These are phyloP conservation scores for Flexamia atlantica DNA, from an alignment of 2,888 invertebrate genomes.

Conservation along the genomic window DNA sequence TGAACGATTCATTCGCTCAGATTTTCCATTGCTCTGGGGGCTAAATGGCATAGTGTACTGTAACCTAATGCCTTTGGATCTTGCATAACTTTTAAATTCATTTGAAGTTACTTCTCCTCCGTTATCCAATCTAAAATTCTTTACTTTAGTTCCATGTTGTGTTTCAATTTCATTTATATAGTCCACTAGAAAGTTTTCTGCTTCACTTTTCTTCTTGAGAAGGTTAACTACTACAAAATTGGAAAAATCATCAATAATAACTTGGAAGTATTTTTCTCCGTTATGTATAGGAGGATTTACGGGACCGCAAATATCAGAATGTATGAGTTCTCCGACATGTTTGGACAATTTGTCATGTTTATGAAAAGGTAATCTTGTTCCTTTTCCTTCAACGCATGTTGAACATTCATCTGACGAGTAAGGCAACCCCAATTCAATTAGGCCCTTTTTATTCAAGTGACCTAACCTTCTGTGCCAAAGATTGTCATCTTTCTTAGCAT, in stretches of 20 bases:
- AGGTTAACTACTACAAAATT: conserved; percentile 69
- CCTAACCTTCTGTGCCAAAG: conserved; percentile 59
- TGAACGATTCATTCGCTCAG: conserved; percentile 70
- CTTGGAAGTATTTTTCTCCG: conserved; percentile 68
- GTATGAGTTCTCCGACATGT: conserved; percentile 66
- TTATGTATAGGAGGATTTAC: conserved; percentile 67
- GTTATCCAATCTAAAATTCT: conserved; percentile 69
- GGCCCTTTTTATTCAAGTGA: conserved; percentile 40
- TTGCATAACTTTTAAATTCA: conserved; percentile 68
- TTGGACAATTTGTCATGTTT: conserved; percentile 46
- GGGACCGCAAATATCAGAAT: conserved; percentile 69
- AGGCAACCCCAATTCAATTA: conserved; percentile 47
- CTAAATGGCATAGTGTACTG: too few relatives aligned
- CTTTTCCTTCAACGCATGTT: conserved; percentile 13
- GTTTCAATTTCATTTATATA: conserved; percentile 69
- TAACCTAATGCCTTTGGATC: conserved; percentile 68
- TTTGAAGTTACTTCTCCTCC: conserved; percentile 69
- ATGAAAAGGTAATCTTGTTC: conserved; percentile 44
- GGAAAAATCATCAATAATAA: conserved; percentile 71
- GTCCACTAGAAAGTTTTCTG: conserved; percentile 68
- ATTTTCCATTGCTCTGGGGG: conserved; percentile 70
- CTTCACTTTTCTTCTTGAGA: conserved; percentile 70
- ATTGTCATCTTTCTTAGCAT: conserved; percentile 42
- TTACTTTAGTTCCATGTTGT: conserved; percentile 69
- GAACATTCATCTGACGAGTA: conserved; percentile 1